Base-by-base conservation (phyloP, 2,113 vertebrate genomes). In the Tragelaphus strepsiceros region DNA sequence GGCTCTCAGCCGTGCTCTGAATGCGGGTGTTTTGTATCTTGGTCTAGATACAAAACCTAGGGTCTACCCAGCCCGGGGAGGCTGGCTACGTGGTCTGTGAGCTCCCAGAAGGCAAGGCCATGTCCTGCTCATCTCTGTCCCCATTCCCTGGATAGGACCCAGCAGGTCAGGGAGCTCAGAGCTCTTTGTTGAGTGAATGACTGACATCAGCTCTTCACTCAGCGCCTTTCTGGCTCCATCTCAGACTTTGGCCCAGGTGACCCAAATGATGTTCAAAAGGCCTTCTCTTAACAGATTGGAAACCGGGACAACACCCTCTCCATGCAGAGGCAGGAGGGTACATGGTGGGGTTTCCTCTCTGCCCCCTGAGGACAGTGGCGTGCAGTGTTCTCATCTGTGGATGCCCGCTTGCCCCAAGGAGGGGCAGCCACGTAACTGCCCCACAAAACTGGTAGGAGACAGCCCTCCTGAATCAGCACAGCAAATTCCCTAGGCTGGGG, bases 331-430 rank as follows among this genome's bases (percentile, higher is more conserved):
- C 0, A 2, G 78, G n/a, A 22, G 17, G 13, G 51, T 67, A 28
- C 6, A 1, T 13, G 26, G 39, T 2, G 74, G 58, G 54, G 39
- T 19, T 26, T 78, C 62, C 77, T 83, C 17, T 0, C 0, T 0
- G 3, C 53, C 13, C 51, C 6, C 49, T 0, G 3, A 10, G 78
- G 28, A 46, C 26, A 2, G 11, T 0, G 1, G 62, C 1, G 3
- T 9, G 62, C 14, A 1, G 19, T 16, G 64, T 51, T 83, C 53
- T 92, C 8, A 15, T 49, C 28, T 28, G 64, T 71, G 2, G 15
- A 6, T 6, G 13, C 12, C 9, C 0, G 0, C 28, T 13, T 26
- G 39, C 19, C 71, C 84, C 5, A 5, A 21, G n/a, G 14, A 51
- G 21, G 11, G 80, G 12, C 0, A 6, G 32, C 7, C 3, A 2